These are phyloP conservation scores for Brachyopa scutellaris DNA, from an alignment of 2,888 invertebrate genomes.

Conservation along the genomic window DNA sequence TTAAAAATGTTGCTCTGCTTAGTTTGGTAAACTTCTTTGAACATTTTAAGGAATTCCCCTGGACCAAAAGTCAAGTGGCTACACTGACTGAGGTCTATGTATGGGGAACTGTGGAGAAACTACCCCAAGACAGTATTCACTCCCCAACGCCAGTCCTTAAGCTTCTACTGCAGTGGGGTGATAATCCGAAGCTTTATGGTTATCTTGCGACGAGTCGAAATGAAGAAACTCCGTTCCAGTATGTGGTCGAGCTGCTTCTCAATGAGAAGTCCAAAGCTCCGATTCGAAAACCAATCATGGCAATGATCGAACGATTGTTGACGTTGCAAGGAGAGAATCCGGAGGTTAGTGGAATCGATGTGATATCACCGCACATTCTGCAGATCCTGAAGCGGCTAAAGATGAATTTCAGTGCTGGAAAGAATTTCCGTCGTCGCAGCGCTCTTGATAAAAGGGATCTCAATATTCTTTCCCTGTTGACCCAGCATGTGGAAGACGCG, in stretches of 20 bases:
- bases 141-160: slow-evolving; percentile 91
- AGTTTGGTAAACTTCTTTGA: slow-evolving; percentile 89
- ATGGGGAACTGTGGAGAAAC: slow-evolving; percentile 90
- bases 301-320: slow-evolving; percentile 89
- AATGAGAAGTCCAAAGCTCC: slow-evolving; percentile 85
- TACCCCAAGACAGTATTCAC: slow-evolving; percentile 91
- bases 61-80: slow-evolving; percentile 87
- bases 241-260: slow-evolving; percentile 87
- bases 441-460: slow-evolving; percentile 87
- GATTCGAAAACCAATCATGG: slow-evolving; percentile 87
- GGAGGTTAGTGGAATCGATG: slow-evolving; percentile 85
- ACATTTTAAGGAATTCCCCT: slow-evolving; percentile 89
- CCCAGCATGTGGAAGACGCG: slow-evolving; percentile 87
- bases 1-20: slow-evolving; percentile 85
- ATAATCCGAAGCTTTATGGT: slow-evolving; percentile 89
- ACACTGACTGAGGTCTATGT: slow-evolving; percentile 90
- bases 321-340: slow-evolving; percentile 85
- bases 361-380: slow-evolving; percentile 89
- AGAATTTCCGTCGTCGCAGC: slow-evolving; percentile 78
- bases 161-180: slow-evolving; percentile 90
- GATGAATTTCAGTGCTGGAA: slow-evolving; percentile 83
- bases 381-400: slow-evolving; percentile 88
- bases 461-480: slow-evolving; percentile 88
- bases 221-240: slow-evolving; percentile 82
- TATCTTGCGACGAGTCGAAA: slow-evolving; percentile 85